Base-by-base conservation (phyloP, 1,140 invertebrate genomes). In the Monochamus saltuarius region DNA sequence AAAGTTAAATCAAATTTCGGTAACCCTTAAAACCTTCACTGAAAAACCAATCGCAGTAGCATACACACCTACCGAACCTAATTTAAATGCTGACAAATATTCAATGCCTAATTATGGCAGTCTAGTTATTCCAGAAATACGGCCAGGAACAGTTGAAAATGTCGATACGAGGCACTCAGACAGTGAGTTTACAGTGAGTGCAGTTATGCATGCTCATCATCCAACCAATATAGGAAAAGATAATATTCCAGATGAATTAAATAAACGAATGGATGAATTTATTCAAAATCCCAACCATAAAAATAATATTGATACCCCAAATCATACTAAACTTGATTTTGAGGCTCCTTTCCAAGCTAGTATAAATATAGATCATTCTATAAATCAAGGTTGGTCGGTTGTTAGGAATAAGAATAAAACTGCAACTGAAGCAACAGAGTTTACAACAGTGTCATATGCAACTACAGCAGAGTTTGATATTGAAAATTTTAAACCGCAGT, bases 271-370 rank as follows among this genome's bases (percentile, higher is more conserved):
- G 14, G 47, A 19, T 11, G 34, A 57, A 13, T 16, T 17, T 37
- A 7, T 9, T 8, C 45, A 16, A 34, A 39, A 59, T 22, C 50
- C 45, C 9, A 69, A 69, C 56, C 62, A 70, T 38, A 63, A 61
- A 52, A 59, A 49, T 8, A 61, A 66, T 51, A 36, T 53, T 7
- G 62, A 63, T 17, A 13, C 49, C 7, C 58, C 47, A 19, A 29
- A 56, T 14, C 39, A 34, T 22, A 51, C 61, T 9, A 9, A 64
- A 3, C 61, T 65, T 36, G 82, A 85, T 64, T 88, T 88, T 56
- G 83, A 87, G 80, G 86, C 86, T 1, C 87, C 87, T 0, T 89
- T 89, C 59, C 82, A 86, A 8, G 85, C 87, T 0, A 88, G 86
- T 67, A 74, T 84, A 1, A 86, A 82, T 47, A 77, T 85, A 0